Evolutionary conservation across 2,888 invertebrate genomes (phyloP).

Genomic region (Pharmacophagus antenor): DNA sequence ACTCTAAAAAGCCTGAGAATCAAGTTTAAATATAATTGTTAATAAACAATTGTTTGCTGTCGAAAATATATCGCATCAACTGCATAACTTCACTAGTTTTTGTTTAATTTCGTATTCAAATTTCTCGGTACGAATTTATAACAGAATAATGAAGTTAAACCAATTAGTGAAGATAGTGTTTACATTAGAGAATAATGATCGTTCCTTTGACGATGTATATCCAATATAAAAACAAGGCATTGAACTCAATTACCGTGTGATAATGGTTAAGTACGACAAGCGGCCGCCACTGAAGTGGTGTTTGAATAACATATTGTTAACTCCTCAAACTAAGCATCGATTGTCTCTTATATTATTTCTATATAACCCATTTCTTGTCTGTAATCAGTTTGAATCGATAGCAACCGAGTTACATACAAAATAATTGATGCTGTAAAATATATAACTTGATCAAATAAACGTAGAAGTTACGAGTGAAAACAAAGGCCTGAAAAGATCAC

Average conservation of each 20-base stretch:
- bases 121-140: too few species aligned
- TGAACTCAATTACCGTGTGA: conserved; percentile 7
- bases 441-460: neutral
- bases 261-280: conserved; percentile 1
- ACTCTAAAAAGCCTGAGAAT: neutral
- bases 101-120: neutral
- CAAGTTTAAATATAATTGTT: neutral
- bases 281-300: conserved; percentile 1
- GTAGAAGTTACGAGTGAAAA: neutral
- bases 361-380: too few species aligned
- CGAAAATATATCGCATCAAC: neutral
- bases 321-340: neutral
- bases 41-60: neutral
- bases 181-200: neutral
- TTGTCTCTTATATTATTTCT: neutral
- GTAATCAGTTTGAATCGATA: neutral
- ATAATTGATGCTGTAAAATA: neutral
- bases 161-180: neutral
- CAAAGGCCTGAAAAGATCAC: neutral
- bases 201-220: neutral
- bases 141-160: too few species aligned
- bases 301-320: conserved; percentile 21
- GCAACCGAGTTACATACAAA: neutral
- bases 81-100: neutral
- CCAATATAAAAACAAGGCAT: conserved; percentile 2